These are phyloP conservation scores for Epicampocera succincta DNA, from an alignment of 2,888 invertebrate species.

Conservation along the genomic window DNA sequence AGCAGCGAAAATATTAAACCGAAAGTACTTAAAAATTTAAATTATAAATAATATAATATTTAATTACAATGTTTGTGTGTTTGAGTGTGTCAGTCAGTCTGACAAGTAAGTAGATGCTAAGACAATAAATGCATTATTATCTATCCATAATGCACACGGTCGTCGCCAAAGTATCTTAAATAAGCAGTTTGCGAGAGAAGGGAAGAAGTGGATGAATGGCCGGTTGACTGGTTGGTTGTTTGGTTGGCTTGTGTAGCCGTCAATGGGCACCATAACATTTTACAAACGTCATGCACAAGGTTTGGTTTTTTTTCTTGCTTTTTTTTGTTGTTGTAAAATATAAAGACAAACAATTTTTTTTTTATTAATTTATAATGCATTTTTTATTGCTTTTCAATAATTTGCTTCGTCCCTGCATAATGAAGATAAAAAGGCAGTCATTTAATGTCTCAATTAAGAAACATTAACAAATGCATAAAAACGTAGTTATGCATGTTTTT, in stretches of 20 bases:
- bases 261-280: neutral
- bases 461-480: neutral
- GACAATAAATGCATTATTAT: constrained; percentile 46
- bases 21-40: neutral
- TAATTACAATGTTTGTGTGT: constrained; percentile 33
- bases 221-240: constrained; percentile 14
- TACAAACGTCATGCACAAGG: constrained; percentile 60
- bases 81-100: neutral
- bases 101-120: constrained; percentile 2
- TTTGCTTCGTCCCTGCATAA: neutral
- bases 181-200: constrained; percentile 17
- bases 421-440: neutral
- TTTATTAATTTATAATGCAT: constrained; percentile 34
- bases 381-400: constrained; percentile 23
- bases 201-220: constrained; percentile 23
- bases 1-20: constrained; percentile 15
- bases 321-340: too few relatives aligned
- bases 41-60: constrained; percentile 40
- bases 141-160: constrained; percentile 33
- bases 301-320: constrained; percentile 2
- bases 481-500: neutral
- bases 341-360: constrained; percentile 8
- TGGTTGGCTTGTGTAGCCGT: neutral
- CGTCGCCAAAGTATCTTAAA: constrained; percentile 16
- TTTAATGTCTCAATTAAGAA: constrained; percentile 27